phyloP scores from a whole-genome alignment of 2,888 invertebrate genomes.

The Portevinia maculata region DNA sequence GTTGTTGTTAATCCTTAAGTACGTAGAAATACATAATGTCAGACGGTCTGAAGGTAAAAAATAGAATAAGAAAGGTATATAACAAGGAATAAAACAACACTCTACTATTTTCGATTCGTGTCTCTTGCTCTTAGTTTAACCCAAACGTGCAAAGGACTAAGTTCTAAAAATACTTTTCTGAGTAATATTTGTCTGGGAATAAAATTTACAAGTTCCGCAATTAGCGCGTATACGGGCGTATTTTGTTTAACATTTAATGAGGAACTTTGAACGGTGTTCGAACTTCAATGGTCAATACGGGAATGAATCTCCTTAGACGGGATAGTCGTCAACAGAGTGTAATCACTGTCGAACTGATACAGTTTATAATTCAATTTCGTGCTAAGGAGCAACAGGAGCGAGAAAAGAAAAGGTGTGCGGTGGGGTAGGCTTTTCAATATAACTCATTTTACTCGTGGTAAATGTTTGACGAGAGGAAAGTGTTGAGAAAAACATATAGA shows the following conservation, averaged over 20 bases:
- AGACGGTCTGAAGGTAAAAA: constrained; percentile 26
- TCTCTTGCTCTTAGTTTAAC: constrained; percentile 79
- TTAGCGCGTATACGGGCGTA: constrained; percentile 10
- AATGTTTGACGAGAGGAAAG: constrained; percentile 74
- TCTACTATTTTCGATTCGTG: constrained; percentile 73
- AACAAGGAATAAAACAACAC: constrained; percentile 43
- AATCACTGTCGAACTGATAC: constrained; percentile 82
- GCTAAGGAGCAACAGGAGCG: constrained; percentile 80
- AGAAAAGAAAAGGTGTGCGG: constrained; percentile 80
- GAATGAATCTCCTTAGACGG: constrained; percentile 80
- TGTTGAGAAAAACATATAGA: constrained; percentile 53
- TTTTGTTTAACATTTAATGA: constrained; percentile 32
- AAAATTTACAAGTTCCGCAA: constrained; percentile 16
- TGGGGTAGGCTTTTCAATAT: constrained; percentile 28
- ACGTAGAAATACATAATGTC: constrained; percentile 29
- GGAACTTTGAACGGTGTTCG: constrained; percentile 16
- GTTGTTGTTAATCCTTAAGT: constrained; percentile 59
- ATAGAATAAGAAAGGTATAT: constrained; percentile 24
- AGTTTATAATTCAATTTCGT: constrained; percentile 82
- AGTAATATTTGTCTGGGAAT: background rate
- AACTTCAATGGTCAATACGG: constrained; percentile 54
- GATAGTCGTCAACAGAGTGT: constrained; percentile 80
- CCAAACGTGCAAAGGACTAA: constrained; percentile 78
- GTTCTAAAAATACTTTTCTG: constrained; percentile 62
- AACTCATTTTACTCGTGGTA: constrained; percentile 47